phyloP scores from a whole-genome alignment of 2,113 vertebrate genomes.

The Lonchura striata region DNA sequence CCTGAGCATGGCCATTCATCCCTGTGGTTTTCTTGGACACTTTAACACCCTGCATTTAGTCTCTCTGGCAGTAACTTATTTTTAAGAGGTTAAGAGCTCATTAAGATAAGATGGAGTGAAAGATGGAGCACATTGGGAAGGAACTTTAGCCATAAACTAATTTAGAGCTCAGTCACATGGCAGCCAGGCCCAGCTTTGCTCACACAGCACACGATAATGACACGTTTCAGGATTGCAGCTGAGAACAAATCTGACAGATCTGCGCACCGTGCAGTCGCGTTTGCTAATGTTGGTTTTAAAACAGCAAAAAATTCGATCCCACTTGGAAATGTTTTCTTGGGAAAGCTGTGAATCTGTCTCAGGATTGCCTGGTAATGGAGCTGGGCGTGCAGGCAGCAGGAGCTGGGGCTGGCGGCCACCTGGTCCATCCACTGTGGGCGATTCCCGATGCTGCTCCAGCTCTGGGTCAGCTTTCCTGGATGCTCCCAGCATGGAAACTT shows the following conservation, averaged over 20 bases:
- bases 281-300: conserved; percentile 28
- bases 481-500: background rate
- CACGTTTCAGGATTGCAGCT: conserved; percentile 18
- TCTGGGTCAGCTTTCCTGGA: background rate
- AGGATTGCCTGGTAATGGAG: background rate
- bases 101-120: conserved; percentile 23
- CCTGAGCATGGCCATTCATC: conserved; percentile 23
- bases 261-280: background rate
- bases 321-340: conserved; percentile 10
- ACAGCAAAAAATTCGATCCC: background rate
- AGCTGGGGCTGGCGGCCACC: background rate
- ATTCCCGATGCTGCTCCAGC: background rate
- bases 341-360: background rate
- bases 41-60: background rate
- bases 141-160: background rate
- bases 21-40: background rate
- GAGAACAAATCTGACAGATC: conserved; percentile 43
- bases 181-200: conserved; percentile 47
- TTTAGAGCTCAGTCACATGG: conserved; percentile 23
- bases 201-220: background rate
- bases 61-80: background rate
- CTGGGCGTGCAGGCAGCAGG: background rate
- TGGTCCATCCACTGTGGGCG: background rate
- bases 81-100: conserved; percentile 18
- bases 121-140: background rate